phyloP scores from a whole-genome alignment of 1,140 invertebrate genomes.

The Dendrolimus kikuchii region DNA sequence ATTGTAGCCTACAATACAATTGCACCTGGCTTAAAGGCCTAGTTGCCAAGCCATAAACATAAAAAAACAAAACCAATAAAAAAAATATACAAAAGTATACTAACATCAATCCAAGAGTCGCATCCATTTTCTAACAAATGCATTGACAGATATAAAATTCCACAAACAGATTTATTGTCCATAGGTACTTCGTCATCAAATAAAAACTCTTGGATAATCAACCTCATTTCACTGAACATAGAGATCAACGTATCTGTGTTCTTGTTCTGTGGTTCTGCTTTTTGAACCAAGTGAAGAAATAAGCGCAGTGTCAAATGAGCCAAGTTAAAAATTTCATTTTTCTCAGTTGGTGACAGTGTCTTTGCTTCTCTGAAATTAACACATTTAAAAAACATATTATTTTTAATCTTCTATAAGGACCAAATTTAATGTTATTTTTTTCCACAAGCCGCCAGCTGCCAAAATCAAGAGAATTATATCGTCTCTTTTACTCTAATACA shows the following conservation, averaged over 20 bases:
- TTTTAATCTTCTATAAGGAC: conserved; percentile 5
- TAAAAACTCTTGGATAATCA: conserved; percentile 29
- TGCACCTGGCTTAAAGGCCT: too few species aligned
- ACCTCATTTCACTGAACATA: conserved; percentile 23
- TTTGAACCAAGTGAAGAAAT: conserved; percentile 41
- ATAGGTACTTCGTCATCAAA: conserved; percentile 48
- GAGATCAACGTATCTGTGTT: conserved; percentile 13
- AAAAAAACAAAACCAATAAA: too few species aligned
- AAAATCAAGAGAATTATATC: too few species aligned
- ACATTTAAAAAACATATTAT: conserved; percentile 6
- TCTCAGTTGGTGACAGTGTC: conserved; percentile 41
- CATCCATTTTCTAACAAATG: conserved; percentile 28
- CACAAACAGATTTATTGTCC: conserved; percentile 56
- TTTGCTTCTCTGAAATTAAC: conserved; percentile 31
- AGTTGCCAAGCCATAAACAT: too few species aligned
- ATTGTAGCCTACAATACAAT: too few species aligned
- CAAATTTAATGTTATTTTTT: too few species aligned
- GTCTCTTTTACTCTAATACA: too few species aligned
- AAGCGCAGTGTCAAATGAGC: conserved; percentile 35
- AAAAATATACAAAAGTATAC: conserved; percentile 11
- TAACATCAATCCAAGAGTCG: conserved; percentile 44
- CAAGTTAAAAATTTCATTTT: conserved; percentile 48
- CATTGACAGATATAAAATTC: conserved; percentile 40
- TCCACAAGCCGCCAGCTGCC: too few species aligned
- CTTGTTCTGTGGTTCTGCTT: conserved; percentile 19